Conservation (phyloP, 2,888 invertebrate genomes). For the Pandemis corylana region DNA sequence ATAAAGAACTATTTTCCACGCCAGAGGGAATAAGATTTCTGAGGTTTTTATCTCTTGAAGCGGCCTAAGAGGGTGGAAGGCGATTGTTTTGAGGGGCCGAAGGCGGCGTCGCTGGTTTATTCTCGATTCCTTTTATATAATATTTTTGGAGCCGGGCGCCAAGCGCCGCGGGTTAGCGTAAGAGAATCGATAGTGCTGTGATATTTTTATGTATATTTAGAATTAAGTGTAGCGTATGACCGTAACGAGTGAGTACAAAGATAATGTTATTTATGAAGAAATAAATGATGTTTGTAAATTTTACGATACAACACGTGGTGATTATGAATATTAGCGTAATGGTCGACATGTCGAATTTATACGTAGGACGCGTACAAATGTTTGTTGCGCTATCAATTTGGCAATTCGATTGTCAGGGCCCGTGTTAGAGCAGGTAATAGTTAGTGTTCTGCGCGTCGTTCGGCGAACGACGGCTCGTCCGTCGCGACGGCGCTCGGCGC, state of each 20-base stretch:
- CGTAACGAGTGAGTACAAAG: slow-evolving; percentile 78
- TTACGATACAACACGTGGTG: slow-evolving; percentile 31
- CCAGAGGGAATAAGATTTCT: slow-evolving; percentile 7
- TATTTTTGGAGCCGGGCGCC: slow-evolving; percentile 64
- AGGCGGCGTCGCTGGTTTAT: slow-evolving; percentile 68
- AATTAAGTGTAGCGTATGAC: slow-evolving; percentile 73
- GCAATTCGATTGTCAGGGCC: slow-evolving; percentile 39
- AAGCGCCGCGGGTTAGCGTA: slow-evolving; percentile 79
- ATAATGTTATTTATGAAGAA: slow-evolving; percentile 66
- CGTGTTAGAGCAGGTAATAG: slow-evolving; percentile 38
- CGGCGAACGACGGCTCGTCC: neutral
- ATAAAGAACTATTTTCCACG: neutral
- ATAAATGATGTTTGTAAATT: slow-evolving; percentile 43
- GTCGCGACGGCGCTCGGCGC: neutral
- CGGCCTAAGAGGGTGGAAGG: neutral
- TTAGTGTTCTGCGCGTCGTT: slow-evolving; percentile 36
- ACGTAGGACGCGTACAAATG: slow-evolving; percentile 35
- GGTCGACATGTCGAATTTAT: slow-evolving; percentile 41
- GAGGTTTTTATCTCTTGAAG: neutral
- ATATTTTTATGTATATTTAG: slow-evolving; percentile 84
- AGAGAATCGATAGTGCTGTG: slow-evolving; percentile 85
- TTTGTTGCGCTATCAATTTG: slow-evolving; percentile 41
- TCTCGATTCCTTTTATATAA: slow-evolving; percentile 76
- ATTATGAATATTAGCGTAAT: slow-evolving; percentile 19
- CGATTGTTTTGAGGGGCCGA: neutral